phyloP scores from a whole-genome alignment of 1,140 invertebrate genomes.

The Cyclina sinensis region DNA sequence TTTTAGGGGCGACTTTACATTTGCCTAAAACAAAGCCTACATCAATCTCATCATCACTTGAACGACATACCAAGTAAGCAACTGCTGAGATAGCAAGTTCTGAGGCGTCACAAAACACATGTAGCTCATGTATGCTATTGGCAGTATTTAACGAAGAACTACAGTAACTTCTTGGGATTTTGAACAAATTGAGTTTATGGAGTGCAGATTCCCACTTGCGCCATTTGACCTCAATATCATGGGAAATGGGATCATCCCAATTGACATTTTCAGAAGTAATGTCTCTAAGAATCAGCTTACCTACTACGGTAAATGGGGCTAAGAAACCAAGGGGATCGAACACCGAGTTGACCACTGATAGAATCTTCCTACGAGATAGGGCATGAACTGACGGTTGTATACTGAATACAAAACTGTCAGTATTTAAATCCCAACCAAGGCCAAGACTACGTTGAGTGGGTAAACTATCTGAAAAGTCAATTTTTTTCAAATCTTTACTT shows the following conservation, averaged over 20 bases:
- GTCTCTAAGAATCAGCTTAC: slow-evolving; percentile 53
- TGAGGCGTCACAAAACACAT: slow-evolving; percentile 7
- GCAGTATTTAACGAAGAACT: not conserved
- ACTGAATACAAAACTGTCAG: slow-evolving; percentile 62
- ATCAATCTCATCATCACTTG: not conserved
- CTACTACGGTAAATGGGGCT: slow-evolving; percentile 50
- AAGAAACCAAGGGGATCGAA: slow-evolving; percentile 66
- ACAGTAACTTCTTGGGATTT: not conserved
- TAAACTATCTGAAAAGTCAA: slow-evolving; percentile 39
- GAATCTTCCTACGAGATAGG: slow-evolving; percentile 44
- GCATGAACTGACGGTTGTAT: slow-evolving; percentile 19
- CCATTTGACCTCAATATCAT: not conserved
- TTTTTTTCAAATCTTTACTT: slow-evolving; percentile 45
- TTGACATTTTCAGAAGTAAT: not conserved
- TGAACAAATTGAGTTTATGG: not conserved
- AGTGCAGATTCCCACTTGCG: not conserved
- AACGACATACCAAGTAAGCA: not conserved
- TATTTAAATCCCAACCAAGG: slow-evolving; percentile 67
- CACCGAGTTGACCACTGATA: slow-evolving; percentile 62
- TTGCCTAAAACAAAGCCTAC: slow-evolving; percentile 29
- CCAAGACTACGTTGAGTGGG: slow-evolving; percentile 68
- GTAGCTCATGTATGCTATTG: too few species aligned
- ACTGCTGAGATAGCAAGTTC: not conserved
- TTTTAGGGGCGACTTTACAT: slow-evolving; percentile 11
- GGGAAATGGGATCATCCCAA: slow-evolving; percentile 26